Evolutionary conservation across 2,113 vertebrate species (phyloP).

Genomic region (Danionella cerebrum): DNA sequence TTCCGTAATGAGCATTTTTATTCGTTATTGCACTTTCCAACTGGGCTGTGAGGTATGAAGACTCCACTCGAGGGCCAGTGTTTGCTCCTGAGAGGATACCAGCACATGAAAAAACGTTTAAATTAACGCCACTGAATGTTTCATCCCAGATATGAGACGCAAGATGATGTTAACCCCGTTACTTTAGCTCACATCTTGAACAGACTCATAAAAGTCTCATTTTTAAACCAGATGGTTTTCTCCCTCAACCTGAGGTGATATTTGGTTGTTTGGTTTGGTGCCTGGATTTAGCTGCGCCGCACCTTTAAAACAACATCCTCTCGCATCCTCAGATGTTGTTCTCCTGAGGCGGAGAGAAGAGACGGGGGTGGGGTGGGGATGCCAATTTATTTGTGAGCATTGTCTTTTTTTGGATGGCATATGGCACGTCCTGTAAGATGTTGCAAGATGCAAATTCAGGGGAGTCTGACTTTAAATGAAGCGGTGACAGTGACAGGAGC

Average conservation of each 20-base stretch:
- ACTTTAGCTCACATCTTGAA: neutral
- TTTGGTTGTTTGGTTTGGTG: slow-evolving; percentile 23
- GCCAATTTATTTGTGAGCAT: slow-evolving; percentile 47
- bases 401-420: slow-evolving; percentile 51
- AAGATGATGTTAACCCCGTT: slow-evolving; percentile 13
- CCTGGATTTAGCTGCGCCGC: slow-evolving; percentile 16
- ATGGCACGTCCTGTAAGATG: slow-evolving; percentile 49
- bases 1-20: slow-evolving; percentile 93
- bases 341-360: slow-evolving; percentile 1
- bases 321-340: slow-evolving; percentile 14
- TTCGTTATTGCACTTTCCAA: slow-evolving; percentile 74
- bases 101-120: neutral
- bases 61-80: neutral
- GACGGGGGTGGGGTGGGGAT: slow-evolving; percentile 9
- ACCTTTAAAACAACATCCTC: slow-evolving; percentile 27
- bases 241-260: slow-evolving; percentile 1
- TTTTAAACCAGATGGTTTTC: neutral
- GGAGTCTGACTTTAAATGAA: slow-evolving; percentile 49
- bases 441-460: slow-evolving; percentile 50
- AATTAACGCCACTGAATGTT: slow-evolving; percentile 21
- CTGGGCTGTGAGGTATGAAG: slow-evolving; percentile 31
- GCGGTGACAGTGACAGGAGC: slow-evolving; percentile 42
- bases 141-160: neutral
- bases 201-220: neutral
- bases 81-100: slow-evolving; percentile 17